Evolutionary conservation across 2,888 invertebrate genomes (phyloP).

Genomic region (Cantharis lateralis): DNA sequence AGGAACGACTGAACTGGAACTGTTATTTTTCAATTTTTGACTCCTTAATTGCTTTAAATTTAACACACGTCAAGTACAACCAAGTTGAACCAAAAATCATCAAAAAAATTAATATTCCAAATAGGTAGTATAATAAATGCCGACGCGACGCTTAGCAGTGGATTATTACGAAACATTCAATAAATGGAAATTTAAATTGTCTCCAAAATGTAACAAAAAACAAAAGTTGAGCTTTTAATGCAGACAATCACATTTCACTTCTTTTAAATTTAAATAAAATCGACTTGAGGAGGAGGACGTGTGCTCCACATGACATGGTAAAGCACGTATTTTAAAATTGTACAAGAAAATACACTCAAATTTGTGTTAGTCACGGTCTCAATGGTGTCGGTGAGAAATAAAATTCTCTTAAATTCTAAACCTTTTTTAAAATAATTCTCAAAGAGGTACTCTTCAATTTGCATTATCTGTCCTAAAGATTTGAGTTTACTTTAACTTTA

Average conservation of each 20-base stretch:
- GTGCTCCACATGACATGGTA: constrained; percentile 9
- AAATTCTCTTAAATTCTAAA: constrained; percentile 40
- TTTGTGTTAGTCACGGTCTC: constrained; percentile 29
- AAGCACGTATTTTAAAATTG: constrained; percentile 18
- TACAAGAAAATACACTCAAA: constrained; percentile 40
- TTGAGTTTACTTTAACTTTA: constrained; percentile 9
- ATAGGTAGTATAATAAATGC: too few species aligned
- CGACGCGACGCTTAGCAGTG: background rate
- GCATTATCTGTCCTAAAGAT: constrained; percentile 27
- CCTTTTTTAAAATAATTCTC: constrained; percentile 38
- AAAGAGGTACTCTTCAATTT: constrained; percentile 37
- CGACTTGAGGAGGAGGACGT: background rate
- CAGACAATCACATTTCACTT: background rate
- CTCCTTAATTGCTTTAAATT: background rate
- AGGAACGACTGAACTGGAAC: background rate
- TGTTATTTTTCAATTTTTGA: background rate
- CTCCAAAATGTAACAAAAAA: background rate
- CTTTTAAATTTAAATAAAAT: background rate
- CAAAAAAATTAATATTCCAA: background rate
- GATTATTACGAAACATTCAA: background rate
- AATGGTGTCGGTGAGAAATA: constrained; percentile 33
- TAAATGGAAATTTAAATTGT: background rate
- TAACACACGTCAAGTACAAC: background rate
- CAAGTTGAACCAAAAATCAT: background rate
- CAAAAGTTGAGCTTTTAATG: background rate